phyloP scores from a whole-genome alignment of 2,888 invertebrate genomes.

The Mycalesis mineus region DNA sequence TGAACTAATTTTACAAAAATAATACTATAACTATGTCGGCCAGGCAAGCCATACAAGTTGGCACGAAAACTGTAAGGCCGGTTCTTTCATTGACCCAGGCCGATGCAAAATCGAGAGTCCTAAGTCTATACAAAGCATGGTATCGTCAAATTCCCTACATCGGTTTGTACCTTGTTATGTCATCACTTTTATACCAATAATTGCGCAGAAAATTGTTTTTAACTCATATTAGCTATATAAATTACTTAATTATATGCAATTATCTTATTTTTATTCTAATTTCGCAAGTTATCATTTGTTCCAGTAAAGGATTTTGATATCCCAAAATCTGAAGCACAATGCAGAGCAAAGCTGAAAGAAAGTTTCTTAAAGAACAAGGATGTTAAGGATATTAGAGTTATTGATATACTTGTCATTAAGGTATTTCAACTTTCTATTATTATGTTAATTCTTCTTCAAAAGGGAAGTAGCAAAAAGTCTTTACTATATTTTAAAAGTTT shows the following conservation, averaged over 20 bases:
- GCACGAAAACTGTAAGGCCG: constrained; percentile 86
- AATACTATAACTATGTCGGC: constrained; percentile 46
- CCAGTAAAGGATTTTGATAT: constrained; percentile 91
- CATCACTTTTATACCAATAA: constrained; percentile 40
- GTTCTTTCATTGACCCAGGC: constrained; percentile 86
- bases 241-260: neutral
- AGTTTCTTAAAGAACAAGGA: constrained; percentile 86
- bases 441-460: too few species aligned
- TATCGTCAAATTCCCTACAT: constrained; percentile 93
- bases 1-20: neutral
- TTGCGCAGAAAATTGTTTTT: neutral
- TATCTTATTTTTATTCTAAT: neutral
- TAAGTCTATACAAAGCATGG: constrained; percentile 96
- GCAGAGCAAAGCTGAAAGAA: constrained; percentile 85
- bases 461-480: too few species aligned
- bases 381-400: constrained; percentile 90
- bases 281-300: constrained; percentile 37
- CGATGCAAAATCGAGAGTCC: constrained; percentile 89
- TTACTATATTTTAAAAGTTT: too few species aligned
- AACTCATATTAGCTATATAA: neutral
- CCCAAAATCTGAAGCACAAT: constrained; percentile 83
- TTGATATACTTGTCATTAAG: constrained; percentile 95
- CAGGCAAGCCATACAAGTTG: constrained; percentile 62
- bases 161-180: constrained; percentile 81
- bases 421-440: constrained; percentile 59